Base-by-base conservation (phyloP, 2,113 vertebrate species). In the Campylomormyrus numenius region DNA sequence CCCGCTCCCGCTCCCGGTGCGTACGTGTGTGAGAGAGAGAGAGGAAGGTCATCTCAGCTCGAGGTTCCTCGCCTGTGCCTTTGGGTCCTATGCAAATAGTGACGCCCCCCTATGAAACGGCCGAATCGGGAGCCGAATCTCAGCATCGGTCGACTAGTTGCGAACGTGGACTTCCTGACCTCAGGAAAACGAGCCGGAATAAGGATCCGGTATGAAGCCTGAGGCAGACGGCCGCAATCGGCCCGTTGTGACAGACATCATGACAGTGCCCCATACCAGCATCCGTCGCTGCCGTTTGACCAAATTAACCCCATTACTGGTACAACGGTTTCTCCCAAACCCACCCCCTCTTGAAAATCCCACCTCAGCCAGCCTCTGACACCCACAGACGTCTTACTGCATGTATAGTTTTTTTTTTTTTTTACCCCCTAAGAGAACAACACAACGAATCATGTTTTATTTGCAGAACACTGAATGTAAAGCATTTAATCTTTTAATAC, bases 141-240 rank as follows among this genome's bases (percentile, higher is more conserved):
- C 95, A 94, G 94, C 93, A 94, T 90, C 86, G 93, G 94, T 94
- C 93, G 90, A 39, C 94, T 48, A 93, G 93, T 91, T 91, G 89
- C 92, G 91, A 91, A 94, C 93, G 90, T 96, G 95, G 95, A 95
- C 95, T 93, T 93, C 91, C 91, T 95, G 93, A 95, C 95, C 95
- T 94, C 85, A 88, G 90, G 94, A 91, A 92, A 94, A 93, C 92
- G 93, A 92, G 93, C 92, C 91, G 92, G 92, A 93, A 93, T 92
- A 91, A 93, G 93, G 93, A 91, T 93, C 92, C 92, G 94, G 93
- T 95, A 93, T 94, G 94, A 95, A 95, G 94, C 93, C 93, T 93
- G 94, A 93, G 94, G 93, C 91, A 89, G 91, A 89, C 91, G 91
- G 95, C 94, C 94, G 93, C 91, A 91, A 92, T 93, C 89, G 93